Base-by-base conservation (phyloP, 1,140 invertebrate genomes). In the Sminthurides bifidus region DNA sequence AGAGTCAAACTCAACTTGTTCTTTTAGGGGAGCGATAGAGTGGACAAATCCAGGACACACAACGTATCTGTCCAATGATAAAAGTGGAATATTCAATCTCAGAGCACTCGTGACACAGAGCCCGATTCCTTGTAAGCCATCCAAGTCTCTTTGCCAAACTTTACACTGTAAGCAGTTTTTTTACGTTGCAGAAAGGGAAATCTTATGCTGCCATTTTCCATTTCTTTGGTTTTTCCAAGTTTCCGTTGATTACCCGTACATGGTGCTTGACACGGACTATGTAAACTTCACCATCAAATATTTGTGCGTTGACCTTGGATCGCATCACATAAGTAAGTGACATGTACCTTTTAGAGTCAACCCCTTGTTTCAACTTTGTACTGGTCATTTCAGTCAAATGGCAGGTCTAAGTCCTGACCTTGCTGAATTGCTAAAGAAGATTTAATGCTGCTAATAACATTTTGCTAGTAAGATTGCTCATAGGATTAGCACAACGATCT, bases 121-220 rank as follows among this genome's bases (percentile, higher is more conserved):
- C 24, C 56, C 56, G 48, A 21, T 62, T 23, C 60, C 60, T 29
- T 62, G 60, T 52, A 64, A 85, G 82, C 84, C 84, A n/a, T n/a
- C n/a, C n/a, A n/a, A n/a, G n/a, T n/a, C n/a, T n/a, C n/a, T n/a
- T n/a, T n/a, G n/a, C n/a, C n/a, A n/a, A n/a, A n/a, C n/a, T n/a
- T n/a, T n/a, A n/a, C n/a, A n/a, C n/a, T n/a, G n/a, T n/a, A n/a
- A n/a, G n/a, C n/a, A n/a, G 12, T 17, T 24, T 17, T 50, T 37
- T 29, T 49, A 29, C 6, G 29, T 55, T 41, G 10, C n/a, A 31
- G 12, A 49, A 29, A 58, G 14, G 12, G 26, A 8, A n/a, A 30
- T 59, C 12, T 37, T n/a, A n/a, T n/a, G n/a, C n/a, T n/a, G n/a
- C n/a, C n/a, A n/a, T n/a, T n/a, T 49, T 43, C 26, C 41, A 38